A percentile compares a stretch with the other conserved stretches of the same genome.
phyloP scores from a whole-genome alignment of 2,797 vertebrate species.

The Mus caroli region DNA sequence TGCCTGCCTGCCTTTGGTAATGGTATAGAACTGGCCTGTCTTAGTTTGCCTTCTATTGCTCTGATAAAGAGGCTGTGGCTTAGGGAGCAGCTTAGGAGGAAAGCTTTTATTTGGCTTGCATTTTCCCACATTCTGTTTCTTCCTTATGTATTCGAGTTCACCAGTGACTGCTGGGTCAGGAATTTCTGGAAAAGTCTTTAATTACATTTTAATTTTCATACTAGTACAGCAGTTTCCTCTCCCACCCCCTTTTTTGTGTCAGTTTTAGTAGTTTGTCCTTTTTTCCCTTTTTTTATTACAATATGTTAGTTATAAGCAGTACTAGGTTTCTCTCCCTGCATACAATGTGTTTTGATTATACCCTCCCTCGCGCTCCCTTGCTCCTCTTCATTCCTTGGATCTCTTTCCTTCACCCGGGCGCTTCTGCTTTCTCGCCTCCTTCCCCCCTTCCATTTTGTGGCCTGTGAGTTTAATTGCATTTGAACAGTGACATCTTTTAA shows the following conservation, averaged over 20 bases:
- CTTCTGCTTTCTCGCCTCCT: neutral
- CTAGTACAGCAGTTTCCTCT: conserved; percentile 38
- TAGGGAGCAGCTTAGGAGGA: neutral
- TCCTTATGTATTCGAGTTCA: conserved; percentile 49
- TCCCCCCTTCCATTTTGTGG: neutral
- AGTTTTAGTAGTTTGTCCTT: conserved; percentile 8
- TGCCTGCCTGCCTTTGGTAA: conserved; percentile 44
- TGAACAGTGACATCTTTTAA: neutral
- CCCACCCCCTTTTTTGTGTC: neutral
- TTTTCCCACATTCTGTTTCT: conserved; percentile 10
- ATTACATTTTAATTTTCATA: conserved; percentile 43
- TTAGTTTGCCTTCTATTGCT: neutral
- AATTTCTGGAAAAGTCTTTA: conserved; percentile 40
- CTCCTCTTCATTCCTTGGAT: neutral
- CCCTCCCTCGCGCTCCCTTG: too few species aligned
- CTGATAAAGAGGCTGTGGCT: neutral
- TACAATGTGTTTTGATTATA: neutral
- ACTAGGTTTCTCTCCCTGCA: neutral
- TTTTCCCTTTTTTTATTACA: neutral
- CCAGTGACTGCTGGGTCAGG: neutral
- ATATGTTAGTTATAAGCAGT: neutral
- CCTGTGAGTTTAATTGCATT: neutral
- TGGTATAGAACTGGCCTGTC: neutral
- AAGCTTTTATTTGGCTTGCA: neutral
- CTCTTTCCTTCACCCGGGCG: neutral